Conservation (phyloP, 2,113 vertebrate genomes). For the Thamnophis sirtalis region DNA sequence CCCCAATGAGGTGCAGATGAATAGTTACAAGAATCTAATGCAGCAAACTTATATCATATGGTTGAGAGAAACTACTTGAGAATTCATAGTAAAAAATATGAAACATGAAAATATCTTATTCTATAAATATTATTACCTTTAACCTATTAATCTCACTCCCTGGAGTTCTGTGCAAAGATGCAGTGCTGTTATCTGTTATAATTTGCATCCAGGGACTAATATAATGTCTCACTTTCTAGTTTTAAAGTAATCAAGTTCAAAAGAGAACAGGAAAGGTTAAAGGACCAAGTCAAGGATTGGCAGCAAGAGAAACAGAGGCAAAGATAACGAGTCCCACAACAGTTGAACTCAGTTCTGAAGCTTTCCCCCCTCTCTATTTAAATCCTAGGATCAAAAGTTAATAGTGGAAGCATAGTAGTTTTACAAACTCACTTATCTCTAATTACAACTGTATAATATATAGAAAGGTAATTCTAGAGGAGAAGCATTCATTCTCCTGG, state of each 20-base stretch:
- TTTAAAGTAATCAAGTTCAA: constrained; percentile 21
- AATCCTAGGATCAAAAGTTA: constrained; percentile 43
- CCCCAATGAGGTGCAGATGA: background rate
- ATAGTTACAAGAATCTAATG: background rate
- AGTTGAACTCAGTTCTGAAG: constrained; percentile 27
- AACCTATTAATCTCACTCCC: constrained; percentile 6
- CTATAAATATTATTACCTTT: background rate
- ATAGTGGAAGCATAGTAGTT: constrained; percentile 48
- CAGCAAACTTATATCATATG: background rate
- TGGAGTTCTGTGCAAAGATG: background rate
- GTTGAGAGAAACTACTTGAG: background rate
- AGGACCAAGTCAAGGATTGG: constrained; percentile 27
- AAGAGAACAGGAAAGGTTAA: constrained; percentile 21
- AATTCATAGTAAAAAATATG: background rate
- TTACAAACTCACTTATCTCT: constrained; percentile 26
- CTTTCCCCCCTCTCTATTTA: constrained; percentile 10
- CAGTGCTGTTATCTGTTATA: background rate
- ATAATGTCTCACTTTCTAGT: background rate
- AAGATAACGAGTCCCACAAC: constrained; percentile 15
- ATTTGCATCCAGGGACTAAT: background rate
- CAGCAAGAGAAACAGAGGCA: constrained; percentile 17
- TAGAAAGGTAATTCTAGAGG: background rate
- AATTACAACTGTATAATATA: constrained; percentile 2
- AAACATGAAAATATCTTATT: background rate
- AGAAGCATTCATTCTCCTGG: background rate